phyloP scores from a whole-genome alignment of 2,797 vertebrate species.

The Falco rusticolus region DNA sequence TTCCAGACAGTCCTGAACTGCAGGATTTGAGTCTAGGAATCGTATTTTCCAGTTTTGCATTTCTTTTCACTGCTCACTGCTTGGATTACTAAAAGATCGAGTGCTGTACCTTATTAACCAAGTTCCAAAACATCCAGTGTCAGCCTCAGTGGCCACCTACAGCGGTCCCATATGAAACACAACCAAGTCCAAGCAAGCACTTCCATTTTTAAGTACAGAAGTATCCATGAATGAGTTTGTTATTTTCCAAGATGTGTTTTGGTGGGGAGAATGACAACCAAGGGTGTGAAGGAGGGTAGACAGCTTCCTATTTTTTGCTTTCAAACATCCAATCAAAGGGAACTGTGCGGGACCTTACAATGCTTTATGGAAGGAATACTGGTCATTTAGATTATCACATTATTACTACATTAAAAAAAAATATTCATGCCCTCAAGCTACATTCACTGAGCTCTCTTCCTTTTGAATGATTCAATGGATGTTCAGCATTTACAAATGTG shows the following conservation, averaged over 20 bases:
- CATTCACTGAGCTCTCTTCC: neutral
- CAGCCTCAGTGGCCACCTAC: neutral
- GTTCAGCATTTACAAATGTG: neutral
- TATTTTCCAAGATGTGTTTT: neutral
- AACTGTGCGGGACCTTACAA: neutral
- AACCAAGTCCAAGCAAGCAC: neutral
- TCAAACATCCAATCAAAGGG: neutral
- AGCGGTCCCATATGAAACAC: neutral
- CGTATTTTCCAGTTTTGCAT: neutral
- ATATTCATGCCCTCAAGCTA: neutral
- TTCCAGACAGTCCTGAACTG: neutral
- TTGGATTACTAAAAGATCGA: neutral
- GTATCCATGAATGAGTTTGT: neutral
- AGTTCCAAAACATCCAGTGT: neutral
- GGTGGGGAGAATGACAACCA: neutral
- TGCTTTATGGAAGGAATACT: neutral
- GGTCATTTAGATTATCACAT: neutral
- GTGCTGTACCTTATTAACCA: neutral
- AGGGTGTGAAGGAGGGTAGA: neutral
- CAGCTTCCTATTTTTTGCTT: neutral
- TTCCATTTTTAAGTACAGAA: neutral
- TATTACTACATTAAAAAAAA: neutral
- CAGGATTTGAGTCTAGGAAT: neutral
- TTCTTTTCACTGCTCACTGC: neutral
- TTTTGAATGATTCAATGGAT: slow-evolving; percentile 21